phyloP scores from a whole-genome alignment of 2,888 invertebrate genomes.

The Andrena dorsata region DNA sequence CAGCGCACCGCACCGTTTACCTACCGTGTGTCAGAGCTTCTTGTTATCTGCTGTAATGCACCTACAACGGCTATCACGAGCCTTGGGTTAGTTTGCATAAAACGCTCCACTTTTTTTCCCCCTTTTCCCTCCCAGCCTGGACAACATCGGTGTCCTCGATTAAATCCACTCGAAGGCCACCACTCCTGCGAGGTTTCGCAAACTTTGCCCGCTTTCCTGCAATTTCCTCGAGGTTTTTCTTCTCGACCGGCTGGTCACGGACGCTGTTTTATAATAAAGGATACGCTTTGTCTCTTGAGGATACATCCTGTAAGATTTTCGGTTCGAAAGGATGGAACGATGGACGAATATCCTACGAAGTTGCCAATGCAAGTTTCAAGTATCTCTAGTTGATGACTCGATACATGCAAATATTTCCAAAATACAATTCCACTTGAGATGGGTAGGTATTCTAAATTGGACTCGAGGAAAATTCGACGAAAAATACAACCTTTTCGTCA shows the following conservation, averaged over 20 bases:
- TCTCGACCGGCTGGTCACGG: neutral
- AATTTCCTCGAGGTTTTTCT: constrained; percentile 12
- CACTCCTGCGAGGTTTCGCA: neutral
- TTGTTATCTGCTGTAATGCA: constrained; percentile 40
- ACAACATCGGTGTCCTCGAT: constrained; percentile 47
- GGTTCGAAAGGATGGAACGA: too few relatives aligned
- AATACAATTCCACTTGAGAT: too few relatives aligned
- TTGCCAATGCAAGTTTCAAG: too few relatives aligned
- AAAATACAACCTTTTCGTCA: too few relatives aligned
- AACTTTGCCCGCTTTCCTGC: constrained; percentile 14
- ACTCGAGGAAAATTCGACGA: too few relatives aligned
- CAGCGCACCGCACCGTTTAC: neutral
- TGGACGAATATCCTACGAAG: too few relatives aligned
- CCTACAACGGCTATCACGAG: neutral
- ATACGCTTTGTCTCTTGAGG: neutral
- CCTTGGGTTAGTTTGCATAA: constrained; percentile 64
- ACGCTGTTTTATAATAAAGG: neutral
- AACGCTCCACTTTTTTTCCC: constrained; percentile 54
- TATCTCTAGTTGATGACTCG: too few relatives aligned
- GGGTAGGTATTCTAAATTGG: too few relatives aligned
- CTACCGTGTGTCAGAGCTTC: constrained; percentile 22
- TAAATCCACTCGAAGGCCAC: constrained; percentile 33
- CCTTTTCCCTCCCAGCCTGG: constrained; percentile 3
- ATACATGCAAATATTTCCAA: too few relatives aligned
- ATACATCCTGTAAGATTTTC: too few relatives aligned